Base-by-base conservation (phyloP, 2,888 invertebrate genomes). In the Drosophila subsilvestris region DNA sequence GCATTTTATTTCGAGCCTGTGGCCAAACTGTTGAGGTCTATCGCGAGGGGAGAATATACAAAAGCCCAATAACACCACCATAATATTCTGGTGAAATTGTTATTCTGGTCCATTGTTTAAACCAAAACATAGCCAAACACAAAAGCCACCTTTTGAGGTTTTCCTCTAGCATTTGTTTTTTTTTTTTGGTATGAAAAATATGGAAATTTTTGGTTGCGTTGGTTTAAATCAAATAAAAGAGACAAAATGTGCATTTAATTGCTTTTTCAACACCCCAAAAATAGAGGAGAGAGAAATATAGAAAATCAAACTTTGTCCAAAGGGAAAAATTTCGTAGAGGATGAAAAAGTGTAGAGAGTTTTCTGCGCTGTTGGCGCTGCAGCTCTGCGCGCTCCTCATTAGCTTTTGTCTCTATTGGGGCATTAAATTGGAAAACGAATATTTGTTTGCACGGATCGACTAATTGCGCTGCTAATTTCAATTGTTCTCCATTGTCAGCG, bases 391-490 rank as follows among this genome's bases (percentile, higher is more conserved):
- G 65, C 51, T 69, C 68, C 78, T 81, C 80, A 81, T 81, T 81
- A 85, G 82, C 78, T 73, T 69, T 75, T 84, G 57, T 70, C 57
- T 70, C 56, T 50, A 47, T 45, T 54, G 51, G 44, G 55, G 63
- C 70, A 55, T 69, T 42, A 67, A 73, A 73, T 61, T 67, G 73
- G 27, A 54, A 60, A 25, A 47, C 48, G 72, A 70, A 62, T 70
- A 63, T 66, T 65, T 66, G 66, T 66, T 65, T 63, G 53, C 65
- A 53, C 53, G 29, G 77, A 75, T 82, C 82, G 82, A 85, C 80
- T 87, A 85, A 85, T 85, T 85, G 86, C 85, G 68, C 72, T 74
- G 80, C 87, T 85, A 85, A 85, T 85, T 85, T 85, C 85, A 82
- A 85, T 85, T 85, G 87, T 86, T 78, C 71, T 69, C 37, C 75